phyloP scores from a whole-genome alignment of 2,113 vertebrate species.

The Anoplopoma fimbria region DNA sequence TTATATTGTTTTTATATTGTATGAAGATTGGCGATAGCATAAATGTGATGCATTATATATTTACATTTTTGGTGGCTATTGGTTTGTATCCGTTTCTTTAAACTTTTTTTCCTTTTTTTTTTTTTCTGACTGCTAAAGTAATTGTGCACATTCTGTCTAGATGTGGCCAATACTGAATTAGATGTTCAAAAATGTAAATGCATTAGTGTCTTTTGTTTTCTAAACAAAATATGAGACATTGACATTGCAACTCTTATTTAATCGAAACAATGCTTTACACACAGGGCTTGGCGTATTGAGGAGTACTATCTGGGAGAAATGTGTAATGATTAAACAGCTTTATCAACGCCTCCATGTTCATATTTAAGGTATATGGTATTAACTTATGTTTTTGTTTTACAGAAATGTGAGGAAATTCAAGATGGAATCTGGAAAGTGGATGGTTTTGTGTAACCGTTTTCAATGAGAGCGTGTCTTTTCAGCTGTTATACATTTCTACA shows the following conservation, averaged over 20 bases:
- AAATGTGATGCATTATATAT: not conserved
- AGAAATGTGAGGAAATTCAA: slow-evolving; percentile 16
- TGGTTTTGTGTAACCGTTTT: slow-evolving; percentile 9
- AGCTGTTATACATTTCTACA: slow-evolving; percentile 3
- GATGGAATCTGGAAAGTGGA: not conserved
- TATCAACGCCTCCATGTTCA: not conserved
- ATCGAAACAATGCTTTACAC: not conserved
- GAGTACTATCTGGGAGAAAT: not conserved
- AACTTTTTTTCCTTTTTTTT: not conserved
- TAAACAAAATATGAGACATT: not conserved
- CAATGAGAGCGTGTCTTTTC: slow-evolving; percentile 13
- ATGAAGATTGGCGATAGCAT: not conserved
- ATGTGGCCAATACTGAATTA: not conserved
- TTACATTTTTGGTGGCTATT: not conserved
- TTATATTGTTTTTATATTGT: not conserved
- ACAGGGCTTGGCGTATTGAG: not conserved
- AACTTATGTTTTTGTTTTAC: not conserved
- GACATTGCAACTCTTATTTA: not conserved
- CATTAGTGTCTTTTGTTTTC: not conserved
- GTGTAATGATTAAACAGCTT: not conserved
- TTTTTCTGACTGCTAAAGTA: not conserved
- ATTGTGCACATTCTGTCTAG: not conserved
- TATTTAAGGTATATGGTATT: not conserved
- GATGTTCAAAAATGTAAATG: not conserved
- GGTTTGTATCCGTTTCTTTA: not conserved